phyloP scores from a whole-genome alignment of 2,888 invertebrate species.

The Nemapogon koenigi region DNA sequence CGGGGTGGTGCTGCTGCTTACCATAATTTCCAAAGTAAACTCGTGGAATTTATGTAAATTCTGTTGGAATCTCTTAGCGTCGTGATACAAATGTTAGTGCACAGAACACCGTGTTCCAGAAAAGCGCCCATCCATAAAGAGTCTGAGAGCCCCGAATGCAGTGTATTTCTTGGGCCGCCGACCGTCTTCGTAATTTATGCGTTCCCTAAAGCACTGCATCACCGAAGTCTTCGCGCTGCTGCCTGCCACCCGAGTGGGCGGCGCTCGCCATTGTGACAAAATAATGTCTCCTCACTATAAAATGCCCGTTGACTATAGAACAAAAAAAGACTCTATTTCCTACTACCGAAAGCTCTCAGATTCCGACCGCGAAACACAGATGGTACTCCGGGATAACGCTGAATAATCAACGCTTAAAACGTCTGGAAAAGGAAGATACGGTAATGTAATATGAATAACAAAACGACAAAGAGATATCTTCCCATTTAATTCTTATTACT shows the following conservation, averaged over 20 bases:
- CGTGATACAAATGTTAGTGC: conserved; percentile 2
- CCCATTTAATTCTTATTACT: conserved; percentile 58
- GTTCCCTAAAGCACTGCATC: conserved; percentile 60
- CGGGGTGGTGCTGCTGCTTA: too few relatives aligned
- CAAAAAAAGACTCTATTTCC: conserved; percentile 37
- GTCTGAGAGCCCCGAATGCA: conserved; percentile 31
- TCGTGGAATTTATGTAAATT: conserved; percentile 5
- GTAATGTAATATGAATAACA: conserved; percentile 64
- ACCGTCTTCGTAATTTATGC: conserved; percentile 55
- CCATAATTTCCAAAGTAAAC: too few relatives aligned
- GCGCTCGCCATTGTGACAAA: conserved; percentile 62
- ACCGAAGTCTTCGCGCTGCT: conserved; percentile 43
- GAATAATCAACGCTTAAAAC: conserved; percentile 65
- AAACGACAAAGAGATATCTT: conserved; percentile 57
- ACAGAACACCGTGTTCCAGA: not conserved
- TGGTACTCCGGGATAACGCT: conserved; percentile 54
- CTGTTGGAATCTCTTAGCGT: conserved; percentile 1
- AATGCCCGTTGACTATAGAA: conserved; percentile 28
- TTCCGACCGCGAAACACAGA: conserved; percentile 31
- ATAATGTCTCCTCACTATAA: conserved; percentile 57
- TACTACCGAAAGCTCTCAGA: conserved; percentile 23
- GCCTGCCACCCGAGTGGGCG: conserved; percentile 52
- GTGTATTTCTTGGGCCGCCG: conserved; percentile 34
- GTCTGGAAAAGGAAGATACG: conserved; percentile 64
- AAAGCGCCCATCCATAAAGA: conserved; percentile 8